Conservation (phyloP, 2,888 invertebrate species). For the Nemapogon koenigi region DNA sequence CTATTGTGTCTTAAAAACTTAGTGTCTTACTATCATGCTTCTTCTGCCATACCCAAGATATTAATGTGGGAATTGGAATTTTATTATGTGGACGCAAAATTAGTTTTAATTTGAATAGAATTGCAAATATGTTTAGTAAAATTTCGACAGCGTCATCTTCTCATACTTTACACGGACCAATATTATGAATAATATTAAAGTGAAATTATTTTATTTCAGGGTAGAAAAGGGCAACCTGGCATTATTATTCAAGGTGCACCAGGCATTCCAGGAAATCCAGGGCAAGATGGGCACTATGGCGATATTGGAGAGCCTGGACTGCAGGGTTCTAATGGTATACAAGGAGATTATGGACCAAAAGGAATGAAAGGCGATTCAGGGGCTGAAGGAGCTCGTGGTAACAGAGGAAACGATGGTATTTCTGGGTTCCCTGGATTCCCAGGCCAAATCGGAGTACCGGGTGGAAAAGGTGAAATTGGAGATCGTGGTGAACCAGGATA, state of each 20-base stretch:
- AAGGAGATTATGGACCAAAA: conserved; percentile 45
- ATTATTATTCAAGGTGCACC: conserved; percentile 65
- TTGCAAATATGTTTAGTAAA: no score
- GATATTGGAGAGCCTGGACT: conserved; percentile 55
- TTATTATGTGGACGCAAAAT: no score
- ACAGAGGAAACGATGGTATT: conserved; percentile 36
- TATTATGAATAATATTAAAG: not conserved
- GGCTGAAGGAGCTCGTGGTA: conserved; percentile 35
- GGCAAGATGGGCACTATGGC: conserved; percentile 78
- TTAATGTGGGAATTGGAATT: no score
- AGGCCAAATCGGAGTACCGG: conserved; percentile 45
- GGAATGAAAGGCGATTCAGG: conserved; percentile 67
- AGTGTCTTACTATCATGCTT: no score
- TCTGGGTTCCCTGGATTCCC: conserved; percentile 48
- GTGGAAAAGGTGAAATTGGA: conserved; percentile 2
- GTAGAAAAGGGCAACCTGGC: conserved; percentile 46
- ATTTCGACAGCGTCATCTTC: no score
- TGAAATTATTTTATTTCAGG: conserved; percentile 27
- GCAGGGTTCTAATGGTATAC: conserved; percentile 40
- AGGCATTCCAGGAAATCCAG: conserved; percentile 74
- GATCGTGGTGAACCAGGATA: conserved; percentile 5
- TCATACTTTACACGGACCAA: no score
- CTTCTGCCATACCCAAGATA: no score
- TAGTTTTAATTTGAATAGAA: no score
- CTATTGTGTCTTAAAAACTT: no score